Evolutionary conservation across 2,113 vertebrate genomes (phyloP), one percentile per base, ranked within the genome.

Genomic region (Ivindomyrus marchei): DNA sequence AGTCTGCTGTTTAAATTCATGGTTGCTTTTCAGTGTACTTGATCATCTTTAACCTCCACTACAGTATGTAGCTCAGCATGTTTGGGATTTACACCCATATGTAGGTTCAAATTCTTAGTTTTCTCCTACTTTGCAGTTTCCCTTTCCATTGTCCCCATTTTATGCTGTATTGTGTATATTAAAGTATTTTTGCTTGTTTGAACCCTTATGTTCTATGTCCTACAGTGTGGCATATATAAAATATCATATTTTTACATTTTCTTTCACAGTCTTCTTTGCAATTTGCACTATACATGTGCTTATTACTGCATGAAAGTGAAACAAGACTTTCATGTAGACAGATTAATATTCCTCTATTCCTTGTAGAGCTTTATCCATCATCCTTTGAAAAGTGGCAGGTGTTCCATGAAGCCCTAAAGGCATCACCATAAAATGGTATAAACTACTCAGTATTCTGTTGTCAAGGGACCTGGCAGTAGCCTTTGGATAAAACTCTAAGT

Each of bases 361-460:
- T 80, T 80, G 36, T 80, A 80, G 74, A 42, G n/a, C 74, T 80
- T 80, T 36, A 80, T 80, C 74, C 74, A 80, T 80, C 74, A 80
- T 80, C 31, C 74, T 80, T 80, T 80, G 74, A 80, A 80, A 80
- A 80, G 13, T 80, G 74, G 74, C 74, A 80, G 74, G 74, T 42
- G 74, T 80, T 80, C 74, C 36, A 42, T 8, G 36, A 80, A 42
- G 74, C 74, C 74, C 74, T 80, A 80, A 74, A 80, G 74, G 74
- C 36, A 80, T 80, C 74, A 6, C 31, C 31, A 42, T 80, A 42
- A 80, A 42, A 80, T 80, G 74, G 36, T 42, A 80, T 80, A 80
- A 80, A 80, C 74, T 80, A 80, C 74, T 80, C 74, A 80, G 36
- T 80, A 80, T 80, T 80, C 36, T 80, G 74, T 80, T 80, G 74